A percentile compares a stretch with the other conserved stretches of the same genome.
These are phyloP conservation scores for Cantharis rufa DNA, from an alignment of 2,888 invertebrate species.

Conservation along the genomic window DNA sequence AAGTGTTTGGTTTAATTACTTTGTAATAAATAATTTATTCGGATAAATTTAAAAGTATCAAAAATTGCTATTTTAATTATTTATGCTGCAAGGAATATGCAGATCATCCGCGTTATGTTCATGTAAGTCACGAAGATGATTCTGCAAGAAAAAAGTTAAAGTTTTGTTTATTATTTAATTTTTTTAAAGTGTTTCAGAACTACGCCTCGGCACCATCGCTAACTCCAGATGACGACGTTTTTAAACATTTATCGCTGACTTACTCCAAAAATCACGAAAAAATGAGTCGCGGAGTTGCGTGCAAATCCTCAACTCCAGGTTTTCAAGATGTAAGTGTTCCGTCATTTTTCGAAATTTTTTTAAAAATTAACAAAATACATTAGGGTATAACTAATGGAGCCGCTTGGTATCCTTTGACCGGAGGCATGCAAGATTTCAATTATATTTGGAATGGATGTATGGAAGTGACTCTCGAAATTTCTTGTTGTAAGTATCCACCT, in stretches of 20 bases:
- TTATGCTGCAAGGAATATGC: constrained; percentile 68
- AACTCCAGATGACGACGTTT: constrained; percentile 91
- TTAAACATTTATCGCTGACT: constrained; percentile 79
- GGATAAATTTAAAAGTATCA: background rate
- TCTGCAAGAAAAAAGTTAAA: background rate
- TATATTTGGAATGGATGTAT: constrained; percentile 92
- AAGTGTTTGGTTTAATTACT: constrained; percentile 57
- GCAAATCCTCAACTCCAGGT: constrained; percentile 73
- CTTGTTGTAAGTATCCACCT: constrained; percentile 92
- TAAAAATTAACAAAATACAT: constrained; percentile 5
- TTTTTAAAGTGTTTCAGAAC: constrained; percentile 78
- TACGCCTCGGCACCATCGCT: constrained; percentile 80
- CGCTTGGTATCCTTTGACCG: constrained; percentile 89
- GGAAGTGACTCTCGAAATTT: constrained; percentile 93
- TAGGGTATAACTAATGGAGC: constrained; percentile 94
- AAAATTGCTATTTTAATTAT: constrained; percentile 36
- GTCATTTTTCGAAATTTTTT: background rate
- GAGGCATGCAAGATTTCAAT: constrained; percentile 94
- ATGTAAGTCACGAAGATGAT: constrained; percentile 59
- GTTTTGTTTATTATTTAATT: background rate
- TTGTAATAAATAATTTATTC: background rate
- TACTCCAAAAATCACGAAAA: constrained; percentile 88
- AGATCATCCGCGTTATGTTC: constrained; percentile 75
- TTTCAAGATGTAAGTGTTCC: constrained; percentile 63
- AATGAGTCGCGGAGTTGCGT: constrained; percentile 85